Conservation (phyloP, 2,797 vertebrate genomes). For the Oreonectes daqikongensis region DNA sequence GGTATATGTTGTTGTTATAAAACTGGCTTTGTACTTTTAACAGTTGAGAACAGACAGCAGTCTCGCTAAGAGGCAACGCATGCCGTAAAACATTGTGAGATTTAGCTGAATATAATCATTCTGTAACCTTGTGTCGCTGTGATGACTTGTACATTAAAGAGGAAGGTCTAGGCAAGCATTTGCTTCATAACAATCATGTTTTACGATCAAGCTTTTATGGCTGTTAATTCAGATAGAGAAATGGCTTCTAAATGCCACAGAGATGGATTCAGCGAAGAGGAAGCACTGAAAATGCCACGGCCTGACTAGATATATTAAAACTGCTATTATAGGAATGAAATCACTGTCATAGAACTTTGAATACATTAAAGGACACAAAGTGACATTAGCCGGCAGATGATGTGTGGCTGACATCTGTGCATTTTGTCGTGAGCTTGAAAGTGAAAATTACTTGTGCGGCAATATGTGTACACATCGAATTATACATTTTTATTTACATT, state of each 20-base stretch:
- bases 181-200: slow-evolving; percentile 68
- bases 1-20: slow-evolving; percentile 6
- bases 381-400: slow-evolving; percentile 45
- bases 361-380: slow-evolving; percentile 70
- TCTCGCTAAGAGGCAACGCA: not conserved
- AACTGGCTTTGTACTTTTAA: slow-evolving; percentile 15
- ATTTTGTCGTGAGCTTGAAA: slow-evolving; percentile 17
- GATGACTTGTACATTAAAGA: slow-evolving; percentile 49
- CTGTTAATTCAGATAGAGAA: slow-evolving; percentile 69
- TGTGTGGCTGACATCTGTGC: slow-evolving; percentile 9
- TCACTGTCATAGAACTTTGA: slow-evolving; percentile 69
- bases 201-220: slow-evolving; percentile 71
- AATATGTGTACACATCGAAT: slow-evolving; percentile 54
- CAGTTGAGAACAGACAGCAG: not conserved
- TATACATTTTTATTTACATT: slow-evolving; percentile 80
- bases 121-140: slow-evolving; percentile 44
- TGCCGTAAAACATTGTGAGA: not conserved
- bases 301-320: slow-evolving; percentile 74
- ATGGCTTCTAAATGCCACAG: slow-evolving; percentile 78
- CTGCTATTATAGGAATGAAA: slow-evolving; percentile 71
- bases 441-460: slow-evolving; percentile 44
- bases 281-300: slow-evolving; percentile 78
- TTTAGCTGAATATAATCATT: slow-evolving; percentile 50
- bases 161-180: slow-evolving; percentile 59
- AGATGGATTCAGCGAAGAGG: slow-evolving; percentile 70